A percentile compares a stretch with the other conserved stretches of the same genome.
phyloP scores from a whole-genome alignment of 2,888 invertebrate species.

The Vannuccia rotundouncinata region DNA sequence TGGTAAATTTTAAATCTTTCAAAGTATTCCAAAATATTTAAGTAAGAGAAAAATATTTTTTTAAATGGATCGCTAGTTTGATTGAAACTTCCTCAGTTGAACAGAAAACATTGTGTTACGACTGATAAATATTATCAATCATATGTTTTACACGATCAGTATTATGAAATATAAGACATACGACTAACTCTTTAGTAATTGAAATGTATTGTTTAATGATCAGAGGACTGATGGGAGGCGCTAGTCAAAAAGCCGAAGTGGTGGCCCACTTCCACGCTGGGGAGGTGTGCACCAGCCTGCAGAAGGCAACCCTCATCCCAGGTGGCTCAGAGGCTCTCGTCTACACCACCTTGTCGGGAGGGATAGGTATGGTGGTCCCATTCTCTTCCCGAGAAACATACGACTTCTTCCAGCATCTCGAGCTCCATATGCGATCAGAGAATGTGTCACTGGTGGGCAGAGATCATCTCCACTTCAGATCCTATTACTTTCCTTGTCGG shows the following conservation, averaged over 20 bases:
- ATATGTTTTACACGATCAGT: too few relatives aligned
- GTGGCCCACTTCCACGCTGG: slow-evolving; percentile 89
- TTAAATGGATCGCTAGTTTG: too few relatives aligned
- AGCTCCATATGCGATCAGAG: slow-evolving; percentile 98
- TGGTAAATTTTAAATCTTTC: too few relatives aligned
- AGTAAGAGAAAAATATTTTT: too few relatives aligned
- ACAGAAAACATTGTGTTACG: too few relatives aligned
- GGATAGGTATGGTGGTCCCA: slow-evolving; percentile 56
- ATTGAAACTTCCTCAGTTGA: too few relatives aligned
- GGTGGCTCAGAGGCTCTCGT: slow-evolving; percentile 93
- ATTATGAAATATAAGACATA: too few relatives aligned
- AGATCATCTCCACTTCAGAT: slow-evolving; percentile 91
- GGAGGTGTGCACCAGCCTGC: slow-evolving; percentile 87
- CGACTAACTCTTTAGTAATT: too few relatives aligned
- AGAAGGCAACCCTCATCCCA: slow-evolving; percentile 88
- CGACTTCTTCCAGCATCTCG: slow-evolving; percentile 96
- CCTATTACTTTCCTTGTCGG: slow-evolving; percentile 93
- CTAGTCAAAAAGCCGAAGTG: slow-evolving; percentile 76
- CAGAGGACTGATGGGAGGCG: slow-evolving; percentile 86
- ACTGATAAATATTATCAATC: too few relatives aligned
- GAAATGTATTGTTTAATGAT: too few relatives aligned
- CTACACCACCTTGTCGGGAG: slow-evolving; percentile 82
- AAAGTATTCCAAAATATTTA: too few relatives aligned
- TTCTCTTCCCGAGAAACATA: slow-evolving; percentile 66
- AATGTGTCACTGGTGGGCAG: slow-evolving; percentile 90